These are phyloP conservation scores for Drosophila sp. DNA, from an alignment of 1,140 invertebrate genomes.

Conservation along the genomic window DNA sequence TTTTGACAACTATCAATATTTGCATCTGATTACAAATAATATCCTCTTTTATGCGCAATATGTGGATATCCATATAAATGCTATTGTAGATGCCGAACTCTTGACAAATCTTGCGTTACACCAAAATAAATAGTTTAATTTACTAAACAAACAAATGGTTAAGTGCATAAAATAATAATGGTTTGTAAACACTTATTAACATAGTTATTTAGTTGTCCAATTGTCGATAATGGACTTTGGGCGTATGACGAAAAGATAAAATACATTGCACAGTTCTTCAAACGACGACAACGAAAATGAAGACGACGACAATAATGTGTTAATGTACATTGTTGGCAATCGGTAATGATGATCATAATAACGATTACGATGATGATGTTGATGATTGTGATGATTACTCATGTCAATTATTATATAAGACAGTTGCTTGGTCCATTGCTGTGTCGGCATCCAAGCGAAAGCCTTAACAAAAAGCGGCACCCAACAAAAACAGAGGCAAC, in stretches of 20 bases:
- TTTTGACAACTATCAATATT: no score
- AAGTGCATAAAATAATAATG: neutral
- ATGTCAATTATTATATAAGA: slow-evolving; percentile 77
- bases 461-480: slow-evolving; percentile 55
- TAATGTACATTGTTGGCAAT: slow-evolving; percentile 60
- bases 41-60: neutral
- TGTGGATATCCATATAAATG: no score
- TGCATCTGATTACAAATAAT: neutral
- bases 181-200: neutral
- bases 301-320: slow-evolving; percentile 31
- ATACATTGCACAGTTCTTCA: slow-evolving; percentile 3
- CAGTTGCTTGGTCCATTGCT: slow-evolving; percentile 37
- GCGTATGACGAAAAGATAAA: slow-evolving; percentile 38
- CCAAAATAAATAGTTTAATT: neutral
- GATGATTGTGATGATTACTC: slow-evolving; percentile 62
- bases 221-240: slow-evolving; percentile 1
- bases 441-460: slow-evolving; percentile 58
- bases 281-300: slow-evolving; percentile 18
- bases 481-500: slow-evolving; percentile 28
- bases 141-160: neutral
- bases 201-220: slow-evolving; percentile 6
- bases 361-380: slow-evolving; percentile 12
- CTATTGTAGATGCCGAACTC: neutral
- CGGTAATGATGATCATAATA: slow-evolving; percentile 10
- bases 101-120: neutral